Evolutionary conservation across 53 echinoderm and acorn worm species (phyloP).

Genomic region (Echinometra lucunter): DNA sequence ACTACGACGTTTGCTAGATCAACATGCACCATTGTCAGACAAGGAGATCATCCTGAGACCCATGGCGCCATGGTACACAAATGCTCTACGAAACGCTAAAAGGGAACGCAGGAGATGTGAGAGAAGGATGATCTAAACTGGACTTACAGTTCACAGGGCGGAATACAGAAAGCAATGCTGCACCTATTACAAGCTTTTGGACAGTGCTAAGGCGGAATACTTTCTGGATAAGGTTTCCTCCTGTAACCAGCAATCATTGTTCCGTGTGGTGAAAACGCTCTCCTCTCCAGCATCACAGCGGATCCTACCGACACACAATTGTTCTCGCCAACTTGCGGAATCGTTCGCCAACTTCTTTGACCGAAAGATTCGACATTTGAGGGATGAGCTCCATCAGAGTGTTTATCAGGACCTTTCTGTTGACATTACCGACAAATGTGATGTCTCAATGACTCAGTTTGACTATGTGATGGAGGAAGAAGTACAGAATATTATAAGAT

Average conservation of each 20-base stretch:
- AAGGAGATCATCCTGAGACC: no score
- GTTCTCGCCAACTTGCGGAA: slow-evolving; percentile 46
- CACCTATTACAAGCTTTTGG: slow-evolving; percentile 54
- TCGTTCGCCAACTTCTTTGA: slow-evolving; percentile 65
- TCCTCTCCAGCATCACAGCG: slow-evolving; percentile 18
- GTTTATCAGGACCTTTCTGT: slow-evolving; percentile 70
- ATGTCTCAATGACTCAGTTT: slow-evolving; percentile 33
- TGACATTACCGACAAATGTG: neutral
- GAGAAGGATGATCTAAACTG: no score
- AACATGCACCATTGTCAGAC: no score
- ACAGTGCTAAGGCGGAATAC: slow-evolving; percentile 38
- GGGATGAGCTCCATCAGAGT: slow-evolving; percentile 37
- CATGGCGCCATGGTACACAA: no score
- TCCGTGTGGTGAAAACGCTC: slow-evolving; percentile 34
- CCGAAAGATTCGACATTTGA: slow-evolving; percentile 45
- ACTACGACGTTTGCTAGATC: no score
- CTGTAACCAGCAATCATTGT: slow-evolving; percentile 57
- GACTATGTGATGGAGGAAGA: neutral
- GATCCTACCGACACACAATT: neutral
- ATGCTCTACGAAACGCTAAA: no score
- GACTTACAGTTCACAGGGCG: slow-evolving; percentile 63
- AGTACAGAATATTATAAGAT: neutral
- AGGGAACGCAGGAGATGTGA: no score
- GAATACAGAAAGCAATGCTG: slow-evolving; percentile 44
- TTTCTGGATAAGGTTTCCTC: slow-evolving; percentile 49